Evolutionary conservation across 2,888 invertebrate species (phyloP), one percentile per base, ranked within the genome.

Genomic region (Galeruca laticollis): DNA sequence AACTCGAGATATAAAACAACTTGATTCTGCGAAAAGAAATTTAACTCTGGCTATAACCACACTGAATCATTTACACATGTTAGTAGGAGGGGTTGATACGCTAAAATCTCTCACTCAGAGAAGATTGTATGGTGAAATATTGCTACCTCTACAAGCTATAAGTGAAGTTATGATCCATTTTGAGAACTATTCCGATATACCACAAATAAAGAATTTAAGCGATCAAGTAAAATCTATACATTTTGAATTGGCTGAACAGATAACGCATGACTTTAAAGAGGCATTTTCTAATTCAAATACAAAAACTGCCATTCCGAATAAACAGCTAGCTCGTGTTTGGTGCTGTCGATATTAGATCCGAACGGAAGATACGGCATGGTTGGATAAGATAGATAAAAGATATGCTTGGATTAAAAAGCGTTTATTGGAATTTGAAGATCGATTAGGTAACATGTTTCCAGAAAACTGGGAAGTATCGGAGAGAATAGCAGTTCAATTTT

Each of bases 1-100:
- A 70, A 99, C 99, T 0, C 88, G 96, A 3, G 99, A 99, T 84
- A 99, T 99, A 74, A 98, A 99, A 81, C 98, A 99, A 84, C 84
- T 97, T 75, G 99, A 99, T 86, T 95, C 97, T 82, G 99, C 99
- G 31, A 99, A 99, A 86, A 90, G 94, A 70, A 98, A 99, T 88
- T 89, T 99, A 40, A 99, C 99, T 0, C 91, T 95, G 0, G 98
- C 99, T 1, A 99, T 99, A 80, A 99, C 98, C 0, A 96, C 98
- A 0, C 87, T 99, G 0, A 99, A 99, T 86, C 99, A 99, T 85
- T 88, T 99, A 60, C 98, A 99, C 82, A 98, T 99, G 94, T 87
- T 99, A 66, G 95, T 97, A 2, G 97, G 96, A 0, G 99, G 99
- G 0, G 94, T 97, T 0, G 96, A 97, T 74, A 92, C 93, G 15